These are phyloP conservation scores for Galerucella calmariensis DNA, from an alignment of 2,888 invertebrate genomes.

Conservation along the genomic window DNA sequence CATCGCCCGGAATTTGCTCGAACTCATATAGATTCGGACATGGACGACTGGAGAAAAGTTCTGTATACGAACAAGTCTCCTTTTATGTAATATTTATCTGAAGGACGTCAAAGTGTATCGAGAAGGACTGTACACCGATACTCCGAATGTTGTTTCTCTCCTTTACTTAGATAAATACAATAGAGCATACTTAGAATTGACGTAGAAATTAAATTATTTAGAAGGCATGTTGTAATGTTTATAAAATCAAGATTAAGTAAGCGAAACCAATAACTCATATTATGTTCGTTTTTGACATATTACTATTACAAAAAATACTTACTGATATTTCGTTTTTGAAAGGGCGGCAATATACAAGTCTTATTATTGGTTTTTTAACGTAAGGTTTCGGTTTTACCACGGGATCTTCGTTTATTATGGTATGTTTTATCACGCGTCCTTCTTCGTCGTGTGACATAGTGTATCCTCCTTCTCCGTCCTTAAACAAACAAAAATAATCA, in stretches of 20 bases:
- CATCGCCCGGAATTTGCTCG: neutral
- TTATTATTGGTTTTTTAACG: slow-evolving; percentile 66
- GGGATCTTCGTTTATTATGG: slow-evolving; percentile 62
- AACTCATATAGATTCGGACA: neutral
- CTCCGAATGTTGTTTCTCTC: too few relatives aligned
- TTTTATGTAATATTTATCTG: neutral
- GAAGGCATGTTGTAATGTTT: too few relatives aligned
- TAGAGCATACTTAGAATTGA: too few relatives aligned
- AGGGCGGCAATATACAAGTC: slow-evolving; percentile 71
- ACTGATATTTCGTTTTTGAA: slow-evolving; percentile 72
- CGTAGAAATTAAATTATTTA: too few relatives aligned
- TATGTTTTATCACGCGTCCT: slow-evolving; percentile 68
- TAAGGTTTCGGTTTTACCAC: slow-evolving; percentile 61
- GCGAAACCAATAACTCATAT: too few relatives aligned
- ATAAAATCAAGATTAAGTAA: too few relatives aligned
- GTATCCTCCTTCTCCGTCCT: slow-evolving; percentile 74
- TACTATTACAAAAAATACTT: slow-evolving; percentile 51
- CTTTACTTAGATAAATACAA: too few relatives aligned
- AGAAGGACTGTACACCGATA: neutral
- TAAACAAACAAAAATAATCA: slow-evolving; percentile 40
- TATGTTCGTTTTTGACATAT: too few relatives aligned
- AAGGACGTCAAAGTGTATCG: neutral
- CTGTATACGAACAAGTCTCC: neutral
- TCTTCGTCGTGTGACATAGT: slow-evolving; percentile 73
- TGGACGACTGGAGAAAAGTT: neutral